Conservation (phyloP, 2,797 vertebrate genomes). For the Glyptemys insculpta region DNA sequence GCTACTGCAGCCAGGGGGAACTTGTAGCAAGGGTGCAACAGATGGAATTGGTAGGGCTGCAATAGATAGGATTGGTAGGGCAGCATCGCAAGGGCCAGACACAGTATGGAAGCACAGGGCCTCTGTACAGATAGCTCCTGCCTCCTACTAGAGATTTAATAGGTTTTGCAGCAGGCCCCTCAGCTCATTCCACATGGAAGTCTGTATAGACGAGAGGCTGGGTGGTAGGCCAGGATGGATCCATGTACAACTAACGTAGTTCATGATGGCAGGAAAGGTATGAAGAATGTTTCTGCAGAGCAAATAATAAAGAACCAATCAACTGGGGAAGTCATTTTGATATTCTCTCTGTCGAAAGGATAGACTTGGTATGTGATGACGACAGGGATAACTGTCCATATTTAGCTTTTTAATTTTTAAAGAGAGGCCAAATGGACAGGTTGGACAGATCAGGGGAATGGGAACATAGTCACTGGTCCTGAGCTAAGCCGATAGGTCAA, state of each 20-base stretch:
- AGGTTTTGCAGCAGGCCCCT: not conserved
- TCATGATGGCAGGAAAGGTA: not conserved
- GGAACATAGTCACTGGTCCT: not conserved
- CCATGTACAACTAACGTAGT: not conserved
- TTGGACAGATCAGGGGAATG: not conserved
- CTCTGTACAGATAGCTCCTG: not conserved
- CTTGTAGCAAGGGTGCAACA: not conserved
- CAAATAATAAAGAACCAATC: not conserved
- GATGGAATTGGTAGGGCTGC: not conserved
- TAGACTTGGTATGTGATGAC: not conserved
- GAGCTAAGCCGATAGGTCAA: not conserved
- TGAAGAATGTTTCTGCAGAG: not conserved
- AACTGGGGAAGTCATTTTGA: not conserved
- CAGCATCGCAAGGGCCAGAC: not conserved
- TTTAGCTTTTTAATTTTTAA: not conserved
- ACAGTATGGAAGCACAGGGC: not conserved
- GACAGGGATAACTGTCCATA: not conserved
- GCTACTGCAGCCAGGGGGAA: not conserved
- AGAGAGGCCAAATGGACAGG: not conserved
- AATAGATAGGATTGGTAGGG: not conserved
- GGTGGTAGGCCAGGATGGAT: not conserved
- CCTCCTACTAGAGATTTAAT: not conserved
- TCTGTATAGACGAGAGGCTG: not conserved
- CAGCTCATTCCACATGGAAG: not conserved
- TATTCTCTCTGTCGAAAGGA: not conserved